phyloP scores from a whole-genome alignment of 2,888 invertebrate genomes.

The Tineola bisselliella region DNA sequence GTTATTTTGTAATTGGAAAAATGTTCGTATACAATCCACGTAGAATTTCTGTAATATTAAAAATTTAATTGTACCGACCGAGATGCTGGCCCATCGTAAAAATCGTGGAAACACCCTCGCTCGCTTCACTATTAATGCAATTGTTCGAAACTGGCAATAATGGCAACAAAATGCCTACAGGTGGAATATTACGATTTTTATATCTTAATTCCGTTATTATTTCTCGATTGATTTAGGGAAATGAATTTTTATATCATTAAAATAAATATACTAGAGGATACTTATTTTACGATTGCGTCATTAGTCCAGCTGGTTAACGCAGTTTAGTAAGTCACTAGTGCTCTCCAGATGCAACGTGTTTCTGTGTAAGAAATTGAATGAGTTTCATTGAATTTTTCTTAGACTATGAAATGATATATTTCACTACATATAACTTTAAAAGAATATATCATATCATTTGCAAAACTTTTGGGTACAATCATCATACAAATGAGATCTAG shows the following conservation, averaged over 20 bases:
- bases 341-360: too few species aligned
- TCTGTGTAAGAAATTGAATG: too few species aligned
- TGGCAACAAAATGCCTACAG: constrained; percentile 26
- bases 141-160: constrained; percentile 42
- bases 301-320: too few species aligned
- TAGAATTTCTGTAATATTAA: constrained; percentile 36
- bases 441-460: too few species aligned
- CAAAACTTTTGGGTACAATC: not conserved
- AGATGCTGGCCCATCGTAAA: not conserved
- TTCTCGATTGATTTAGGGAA: not conserved
- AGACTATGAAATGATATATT: too few species aligned
- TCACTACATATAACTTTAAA: too few species aligned
- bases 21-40: not conserved
- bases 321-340: too few species aligned
- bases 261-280: too few species aligned
- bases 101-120: not conserved
- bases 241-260: not conserved
- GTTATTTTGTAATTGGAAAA: not conserved
- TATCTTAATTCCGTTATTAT: not conserved
- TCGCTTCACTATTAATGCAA: constrained; percentile 67
- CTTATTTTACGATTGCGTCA: too few species aligned
- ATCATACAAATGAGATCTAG: not conserved
- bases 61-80: constrained; percentile 43
- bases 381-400: too few species aligned
- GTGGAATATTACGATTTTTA: constrained; percentile 44